Evolutionary conservation across 2,797 vertebrate genomes (phyloP), one percentile per base, ranked within the genome.

Genomic region (Galaxias olidus): DNA sequence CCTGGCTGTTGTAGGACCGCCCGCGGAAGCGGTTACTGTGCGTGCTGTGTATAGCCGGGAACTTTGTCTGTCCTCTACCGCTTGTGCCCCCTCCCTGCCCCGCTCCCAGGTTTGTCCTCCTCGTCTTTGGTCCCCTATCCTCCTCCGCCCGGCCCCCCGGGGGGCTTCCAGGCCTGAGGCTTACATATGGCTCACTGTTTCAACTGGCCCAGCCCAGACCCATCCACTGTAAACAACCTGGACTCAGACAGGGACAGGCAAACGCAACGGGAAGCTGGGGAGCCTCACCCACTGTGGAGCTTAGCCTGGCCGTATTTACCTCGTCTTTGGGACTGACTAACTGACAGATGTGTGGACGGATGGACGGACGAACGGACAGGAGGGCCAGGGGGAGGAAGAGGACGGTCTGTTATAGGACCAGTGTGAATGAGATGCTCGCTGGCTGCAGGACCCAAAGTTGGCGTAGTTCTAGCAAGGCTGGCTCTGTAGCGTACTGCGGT

Each of bases 221-320:
- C 40, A 7, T 40, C 13, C 46, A 52, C 59, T 42, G 60, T 14
- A 55, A 66, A 77, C 62, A 56, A 55, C 63, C 74, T n/a, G n/a
- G 76, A 84, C 70, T 79, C 72, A 78, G 75, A 79, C 56, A 44
- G 44, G 18, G 41, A 58, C 18, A 58, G 9, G 15, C 30, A n/a
- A 58, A 57, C 55, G 14, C 14, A 77, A 66, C 14, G 79, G 71
- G 79, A 57, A 70, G 63, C n/a, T n/a, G n/a, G n/a, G 53, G 2
- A 58, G 58, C 47, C 66, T 73, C 73, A 65, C 71, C 73, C 70
- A n/a, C n/a, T n/a, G n/a, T 30, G 30, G 30, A 30, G 6, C 75
- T 66, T 68, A 47, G 61, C 72, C 60, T 56, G 13, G 2, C 45
- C 14, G 8, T 76, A 44, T 88, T 84, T 82, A 68, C 74, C 69